Base-by-base conservation (phyloP, 2,113 vertebrate species). In the Pomatostomus ruficeps region DNA sequence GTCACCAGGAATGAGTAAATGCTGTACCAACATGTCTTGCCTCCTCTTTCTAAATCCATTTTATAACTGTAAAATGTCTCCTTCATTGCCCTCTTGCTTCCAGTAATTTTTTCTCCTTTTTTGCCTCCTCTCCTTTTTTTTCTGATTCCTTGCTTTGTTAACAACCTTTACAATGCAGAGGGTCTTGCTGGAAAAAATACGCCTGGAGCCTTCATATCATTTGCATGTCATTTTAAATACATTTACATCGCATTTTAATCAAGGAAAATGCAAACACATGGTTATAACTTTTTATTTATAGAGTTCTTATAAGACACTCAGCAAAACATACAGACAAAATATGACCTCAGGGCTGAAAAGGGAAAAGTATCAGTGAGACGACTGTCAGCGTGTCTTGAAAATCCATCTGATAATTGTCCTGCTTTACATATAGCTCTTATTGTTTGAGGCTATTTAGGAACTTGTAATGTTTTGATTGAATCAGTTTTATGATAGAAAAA, bases 201-300 rank as follows among this genome's bases (percentile, higher is more conserved):
- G 72, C 94, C 93, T 86, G 65, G 31, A 95, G 85, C 59, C 9
- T 85, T 90, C 72, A 25, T 90, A 95, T 85, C 36, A 91, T 96
- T 97, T 96, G 82, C 94, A 95, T 95, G 78, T 82, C 7, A 96
- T 93, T 97, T 93, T 74, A 96, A 96, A 97, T 93, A 94, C 75
- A 96, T 96, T 94, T 96, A 88, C 90, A 96, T 90, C 9, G 7
- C 82, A 88, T 95, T 94, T 96, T 93, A 97, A 97, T 96, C 93
- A 96, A 94, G 93, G 72, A 88, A 96, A 96, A 95, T 84, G 85
- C 82, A 93, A 94, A 92, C 21, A 5, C 55, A 66, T 21, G 55
- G 75, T 89, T 93, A 76, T 89, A 94, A 94, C 72, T 89, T 94
- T 54, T 91, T 96, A 95, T 95, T 95, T 95, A 88, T 95, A 88